A percentile compares a stretch with the other conserved stretches of the same genome.
Evolutionary conservation across 2,797 vertebrate species (phyloP).

Genomic region (Decapterus maruadsi): DNA sequence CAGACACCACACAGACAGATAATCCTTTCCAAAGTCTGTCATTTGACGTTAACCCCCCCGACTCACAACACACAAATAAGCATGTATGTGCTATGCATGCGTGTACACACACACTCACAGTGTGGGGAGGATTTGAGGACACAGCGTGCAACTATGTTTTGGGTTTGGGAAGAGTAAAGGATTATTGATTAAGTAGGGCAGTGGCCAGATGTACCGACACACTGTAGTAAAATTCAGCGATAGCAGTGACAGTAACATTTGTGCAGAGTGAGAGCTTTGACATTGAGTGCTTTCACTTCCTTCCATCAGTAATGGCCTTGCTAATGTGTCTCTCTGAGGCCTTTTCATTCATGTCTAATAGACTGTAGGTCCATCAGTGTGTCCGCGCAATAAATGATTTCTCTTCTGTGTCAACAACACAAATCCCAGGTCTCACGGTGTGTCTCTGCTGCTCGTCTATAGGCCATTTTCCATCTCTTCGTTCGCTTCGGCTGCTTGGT

Average conservation of each 20-base stretch:
- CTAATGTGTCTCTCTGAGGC: constrained; percentile 46
- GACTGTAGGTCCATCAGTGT: constrained; percentile 41
- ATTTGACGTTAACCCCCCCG: constrained; percentile 48
- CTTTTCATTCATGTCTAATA: constrained; percentile 60
- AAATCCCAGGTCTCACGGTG: constrained; percentile 27
- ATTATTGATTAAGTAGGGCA: constrained; percentile 74
- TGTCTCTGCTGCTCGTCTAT: constrained; percentile 33
- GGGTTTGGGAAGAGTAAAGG: constrained; percentile 56
- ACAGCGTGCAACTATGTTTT: constrained; percentile 60
- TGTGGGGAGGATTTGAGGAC: constrained; percentile 59
- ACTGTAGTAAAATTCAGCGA: constrained; percentile 2
- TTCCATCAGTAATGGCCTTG: constrained; percentile 33
- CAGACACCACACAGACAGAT: constrained; percentile 78
- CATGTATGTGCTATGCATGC: constrained; percentile 39
- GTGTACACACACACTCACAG: constrained; percentile 9
- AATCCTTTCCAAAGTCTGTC: constrained; percentile 70
- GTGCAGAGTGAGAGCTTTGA: constrained; percentile 40
- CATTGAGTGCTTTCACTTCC: constrained; percentile 47
- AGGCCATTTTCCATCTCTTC: constrained; percentile 33
- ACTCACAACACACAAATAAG: constrained; percentile 37
- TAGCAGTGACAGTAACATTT: constrained; percentile 25
- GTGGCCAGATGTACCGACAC: constrained; percentile 63
- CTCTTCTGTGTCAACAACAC: constrained; percentile 32
- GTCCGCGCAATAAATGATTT: constrained; percentile 23
- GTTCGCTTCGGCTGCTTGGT: constrained; percentile 25